These are phyloP conservation scores for Tenthredo scrophulariae DNA, from an alignment of 2,888 invertebrate genomes.

Conservation along the genomic window DNA sequence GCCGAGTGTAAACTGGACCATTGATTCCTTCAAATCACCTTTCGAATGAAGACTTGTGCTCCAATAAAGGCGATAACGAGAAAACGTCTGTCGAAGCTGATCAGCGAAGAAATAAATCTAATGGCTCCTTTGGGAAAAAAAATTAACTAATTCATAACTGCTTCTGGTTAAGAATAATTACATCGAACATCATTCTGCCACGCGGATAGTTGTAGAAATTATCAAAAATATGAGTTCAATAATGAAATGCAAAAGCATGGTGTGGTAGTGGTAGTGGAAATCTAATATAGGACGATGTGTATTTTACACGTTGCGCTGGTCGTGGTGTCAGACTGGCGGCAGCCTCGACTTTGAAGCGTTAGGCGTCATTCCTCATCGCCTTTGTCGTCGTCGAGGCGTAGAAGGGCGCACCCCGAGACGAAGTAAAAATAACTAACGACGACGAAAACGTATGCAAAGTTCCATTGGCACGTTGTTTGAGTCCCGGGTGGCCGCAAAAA, in stretches of 20 bases:
- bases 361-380: slow-evolving; percentile 41
- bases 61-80: slow-evolving; percentile 33
- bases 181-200: neutral
- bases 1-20: slow-evolving; percentile 49
- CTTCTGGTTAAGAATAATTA: neutral
- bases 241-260: neutral
- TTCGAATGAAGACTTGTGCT: slow-evolving; percentile 20
- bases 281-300: neutral
- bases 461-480: slow-evolving; percentile 12
- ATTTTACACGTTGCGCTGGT: neutral
- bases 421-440: slow-evolving; percentile 46
- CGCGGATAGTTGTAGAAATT: neutral
- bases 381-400: slow-evolving; percentile 41
- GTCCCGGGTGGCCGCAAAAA: slow-evolving; percentile 38
- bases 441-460: neutral
- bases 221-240: neutral
- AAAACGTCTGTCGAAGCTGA: neutral
- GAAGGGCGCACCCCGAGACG: neutral
- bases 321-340: slow-evolving; percentile 26
- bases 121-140: neutral
- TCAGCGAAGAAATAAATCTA: neutral
- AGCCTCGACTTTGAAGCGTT: slow-evolving; percentile 42
- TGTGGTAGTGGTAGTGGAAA: neutral
- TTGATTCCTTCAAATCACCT: slow-evolving; percentile 45
- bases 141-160: neutral